Evolutionary conservation across 2,888 invertebrate species (phyloP).

Genomic region (Eilema caniola): DNA sequence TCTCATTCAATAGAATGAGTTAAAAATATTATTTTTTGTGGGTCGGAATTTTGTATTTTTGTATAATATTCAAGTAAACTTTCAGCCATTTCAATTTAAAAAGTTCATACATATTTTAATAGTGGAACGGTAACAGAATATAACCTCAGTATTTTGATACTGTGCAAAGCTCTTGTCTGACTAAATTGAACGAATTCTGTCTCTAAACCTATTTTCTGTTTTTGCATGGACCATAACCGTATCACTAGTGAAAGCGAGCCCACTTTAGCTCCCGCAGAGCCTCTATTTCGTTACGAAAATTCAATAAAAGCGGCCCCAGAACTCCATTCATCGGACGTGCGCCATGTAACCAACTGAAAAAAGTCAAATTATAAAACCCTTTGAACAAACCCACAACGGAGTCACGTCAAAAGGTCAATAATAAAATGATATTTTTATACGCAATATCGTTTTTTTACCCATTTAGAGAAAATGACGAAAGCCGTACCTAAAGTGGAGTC

Average conservation of each 20-base stretch:
- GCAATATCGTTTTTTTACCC: slow-evolving; percentile 31
- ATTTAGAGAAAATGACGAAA: slow-evolving; percentile 28
- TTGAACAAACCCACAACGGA: slow-evolving; percentile 33
- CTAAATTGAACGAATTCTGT: neutral
- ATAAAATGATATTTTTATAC: slow-evolving; percentile 32
- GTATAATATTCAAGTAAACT: no score
- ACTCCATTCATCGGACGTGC: slow-evolving; percentile 27
- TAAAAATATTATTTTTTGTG: no score
- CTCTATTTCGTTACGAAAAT: slow-evolving; percentile 40
- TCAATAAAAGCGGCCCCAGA: slow-evolving; percentile 39
- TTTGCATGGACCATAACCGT: slow-evolving; percentile 17
- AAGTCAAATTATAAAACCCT: slow-evolving; percentile 48
- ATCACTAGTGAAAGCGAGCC: slow-evolving; percentile 20
- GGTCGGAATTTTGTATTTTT: no score
- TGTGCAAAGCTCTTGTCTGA: neutral
- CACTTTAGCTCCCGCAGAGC: slow-evolving; percentile 17
- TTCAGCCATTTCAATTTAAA: no score
- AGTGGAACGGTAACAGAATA: neutral
- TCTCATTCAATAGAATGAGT: no score
- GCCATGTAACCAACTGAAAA: slow-evolving; percentile 46
- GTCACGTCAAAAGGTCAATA: slow-evolving; percentile 37
- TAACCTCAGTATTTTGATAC: neutral
- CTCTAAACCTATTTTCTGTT: neutral
- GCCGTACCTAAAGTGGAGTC: slow-evolving; percentile 28
- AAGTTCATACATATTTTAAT: neutral